Percentiles rank a stretch among this genome's conserved stretches.
Evolutionary conservation across 2,113 vertebrate species (phyloP).

Genomic region (human): GRCh38 chr9:77835501-77836000

Average conservation of each 20-base stretch:
- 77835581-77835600: not conserved
- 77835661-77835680: not conserved
- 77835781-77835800: not conserved
- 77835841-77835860: not conserved
- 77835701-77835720: not conserved
- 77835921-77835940: not conserved
- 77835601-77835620: not conserved
- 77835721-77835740: not conserved
- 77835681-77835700: not conserved
- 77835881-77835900: constrained; percentile 16
- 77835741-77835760: not conserved
- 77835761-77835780: not conserved
- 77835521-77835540: not conserved
- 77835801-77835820: not conserved
- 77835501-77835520: not conserved
- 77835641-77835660: not conserved
- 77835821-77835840: not conserved
- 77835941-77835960: not conserved
- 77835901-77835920: not conserved
- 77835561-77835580: not conserved
- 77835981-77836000: not conserved
- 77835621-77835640: not conserved
- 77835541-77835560: not conserved
- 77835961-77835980: not conserved
- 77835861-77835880: no score